Evolutionary conservation across 2,888 invertebrate species (phyloP), one percentile per base, ranked within the genome.

Genomic region (Standfussiana lucernea): DNA sequence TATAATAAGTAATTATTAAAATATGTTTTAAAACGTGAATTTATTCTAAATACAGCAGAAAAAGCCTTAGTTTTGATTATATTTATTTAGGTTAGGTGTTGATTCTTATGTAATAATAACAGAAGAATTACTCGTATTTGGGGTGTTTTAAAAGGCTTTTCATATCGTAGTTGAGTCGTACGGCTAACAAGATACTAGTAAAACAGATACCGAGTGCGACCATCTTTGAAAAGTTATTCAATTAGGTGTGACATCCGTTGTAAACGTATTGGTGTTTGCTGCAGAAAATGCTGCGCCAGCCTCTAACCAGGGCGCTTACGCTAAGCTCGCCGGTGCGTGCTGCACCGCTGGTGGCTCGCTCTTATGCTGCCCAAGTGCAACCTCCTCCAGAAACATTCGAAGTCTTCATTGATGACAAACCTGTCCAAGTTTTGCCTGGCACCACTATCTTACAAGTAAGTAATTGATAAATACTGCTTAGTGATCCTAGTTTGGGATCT

Each of bases 331-430:
- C 95, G 75, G 89, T 92, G 76, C 95, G 96, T 74, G 93, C 92
- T 77, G 94, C 94, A 68, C 95, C 96, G 68, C 80, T 97, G 80
- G 96, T 95, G 79, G 91, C 92, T 45, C 95, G 96, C 77, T 95
- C 96, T 88, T 96, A 95, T 86, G 96, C 97, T 67, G 95, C 95
- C 77, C 94, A 93, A 82, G 96, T 95, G 80, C 96, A 94, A 40
- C 94, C 97, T 79, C 97, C 97, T 76, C 97, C 98, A 59, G 98
- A 98, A 84, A 98, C 98, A 92, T 97, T 99, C 64, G 99, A 99
- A 97, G 98, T 99, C 67, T 99, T 99, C 96, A 98, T 99, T 90
- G 99, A 99, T 97, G 99, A 99, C 94, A 98, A 99, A 94, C 98
- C 98, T 84, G 99, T 99, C 1, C 96, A 98, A 92, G 99, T 99